A percentile compares a stretch with the other conserved stretches of the same genome.
Conservation (phyloP, 2,113 vertebrate species). For the Elgaria multicarinata region DNA sequence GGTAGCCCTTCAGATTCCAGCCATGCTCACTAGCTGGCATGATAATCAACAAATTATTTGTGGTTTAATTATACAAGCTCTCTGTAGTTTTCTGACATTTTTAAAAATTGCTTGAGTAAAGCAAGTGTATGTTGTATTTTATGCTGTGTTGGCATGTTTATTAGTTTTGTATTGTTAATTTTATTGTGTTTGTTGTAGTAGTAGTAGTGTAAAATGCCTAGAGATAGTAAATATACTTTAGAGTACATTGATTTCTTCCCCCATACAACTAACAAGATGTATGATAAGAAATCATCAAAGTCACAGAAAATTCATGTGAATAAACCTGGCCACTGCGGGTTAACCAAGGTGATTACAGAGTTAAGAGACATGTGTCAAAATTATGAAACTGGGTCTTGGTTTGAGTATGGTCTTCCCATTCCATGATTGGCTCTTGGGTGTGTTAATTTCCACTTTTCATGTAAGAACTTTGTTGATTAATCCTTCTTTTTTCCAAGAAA, state of each 20-base stretch:
- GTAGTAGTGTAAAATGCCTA: no score
- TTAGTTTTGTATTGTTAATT: no score
- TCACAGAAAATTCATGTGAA: not conserved
- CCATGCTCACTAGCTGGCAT: not conserved
- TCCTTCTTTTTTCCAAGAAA: not conserved
- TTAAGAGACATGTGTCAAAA: not conserved
- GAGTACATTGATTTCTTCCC: not conserved
- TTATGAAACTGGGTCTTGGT: not conserved
- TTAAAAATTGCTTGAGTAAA: no score
- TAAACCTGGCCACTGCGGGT: not conserved
- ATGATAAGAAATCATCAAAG: not conserved
- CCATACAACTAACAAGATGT: not conserved
- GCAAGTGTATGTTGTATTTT: no score
- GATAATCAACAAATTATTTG: not conserved
- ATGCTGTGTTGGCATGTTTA: no score
- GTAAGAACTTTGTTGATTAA: slow-evolving; percentile 10
- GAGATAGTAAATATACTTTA: not conserved
- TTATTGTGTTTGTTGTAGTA: no score
- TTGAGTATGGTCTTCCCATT: not conserved
- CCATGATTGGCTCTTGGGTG: slow-evolving; percentile 2
- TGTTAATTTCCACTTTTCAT: not conserved
- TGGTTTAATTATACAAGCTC: not conserved
- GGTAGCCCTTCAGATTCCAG: not conserved
- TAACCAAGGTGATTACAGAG: not conserved
- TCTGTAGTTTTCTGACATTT: no score